A percentile compares a stretch with the other conserved stretches of the same genome.
phyloP scores from a whole-genome alignment of 2,888 invertebrate genomes.

The Cremastinae sp. region DNA sequence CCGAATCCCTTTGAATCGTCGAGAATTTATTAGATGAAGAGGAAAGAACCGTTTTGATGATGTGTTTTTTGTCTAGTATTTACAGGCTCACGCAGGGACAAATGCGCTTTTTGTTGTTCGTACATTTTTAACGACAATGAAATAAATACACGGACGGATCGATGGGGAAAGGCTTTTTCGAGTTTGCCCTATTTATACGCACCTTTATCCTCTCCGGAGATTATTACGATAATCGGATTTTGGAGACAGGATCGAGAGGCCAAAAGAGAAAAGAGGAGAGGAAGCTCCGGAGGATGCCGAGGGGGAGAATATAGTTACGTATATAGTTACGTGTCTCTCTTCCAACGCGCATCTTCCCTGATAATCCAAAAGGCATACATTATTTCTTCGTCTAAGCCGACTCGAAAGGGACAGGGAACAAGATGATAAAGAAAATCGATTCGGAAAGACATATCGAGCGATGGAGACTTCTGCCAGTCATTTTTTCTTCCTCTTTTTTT shows the following conservation, averaged over 20 bases:
- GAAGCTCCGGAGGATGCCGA: slow-evolving; percentile 1
- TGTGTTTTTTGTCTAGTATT: slow-evolving; percentile 21
- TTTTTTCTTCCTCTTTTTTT: no score
- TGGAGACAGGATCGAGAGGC: slow-evolving; percentile 33
- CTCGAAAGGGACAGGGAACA: slow-evolving; percentile 46
- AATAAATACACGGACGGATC: slow-evolving; percentile 33
- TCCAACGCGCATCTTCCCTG: slow-evolving; percentile 35
- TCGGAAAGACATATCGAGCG: slow-evolving; percentile 13
- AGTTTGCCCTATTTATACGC: slow-evolving; percentile 41
- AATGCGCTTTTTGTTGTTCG: no score
- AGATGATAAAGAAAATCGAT: slow-evolving; percentile 19
- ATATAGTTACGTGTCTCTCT: slow-evolving; percentile 52
- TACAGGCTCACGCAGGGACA: no score
- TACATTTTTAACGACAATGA: slow-evolving; percentile 41
- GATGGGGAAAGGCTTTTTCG: slow-evolving; percentile 9
- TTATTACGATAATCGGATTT: slow-evolving; percentile 64
- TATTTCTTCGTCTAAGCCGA: slow-evolving; percentile 57
- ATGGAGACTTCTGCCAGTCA: no score
- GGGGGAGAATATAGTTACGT: slow-evolving; percentile 26
- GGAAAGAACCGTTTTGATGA: slow-evolving; percentile 33
- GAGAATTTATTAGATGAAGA: slow-evolving; percentile 30
- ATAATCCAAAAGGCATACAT: slow-evolving; percentile 58
- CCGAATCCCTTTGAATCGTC: slow-evolving; percentile 30
- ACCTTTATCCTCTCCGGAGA: slow-evolving; percentile 50
- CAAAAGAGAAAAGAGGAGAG: slow-evolving; percentile 6